Evolutionary conservation across 1,140 invertebrate species (phyloP), one percentile per base, ranked within the genome.

Genomic region (Bombus confusus): DNA sequence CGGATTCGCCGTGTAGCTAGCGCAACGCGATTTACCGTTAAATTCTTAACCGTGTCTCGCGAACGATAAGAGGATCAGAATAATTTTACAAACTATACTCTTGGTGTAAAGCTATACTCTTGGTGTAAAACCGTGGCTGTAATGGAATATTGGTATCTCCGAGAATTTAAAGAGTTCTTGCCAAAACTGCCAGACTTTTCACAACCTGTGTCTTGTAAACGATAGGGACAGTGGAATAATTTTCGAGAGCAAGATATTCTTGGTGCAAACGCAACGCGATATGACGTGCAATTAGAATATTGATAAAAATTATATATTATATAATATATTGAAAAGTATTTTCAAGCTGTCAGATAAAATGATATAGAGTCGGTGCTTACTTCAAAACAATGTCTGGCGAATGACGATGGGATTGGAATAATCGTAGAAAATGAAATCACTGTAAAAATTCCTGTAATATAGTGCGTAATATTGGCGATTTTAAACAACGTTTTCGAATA

Each of bases 21-120:
- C 59, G 34, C 25, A 3, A 77, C 47, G 28, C 47, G 47, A 76
- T 59, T 8, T 39, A 28, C 28, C 52, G 47, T 34, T 59, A 62
- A 62, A 76, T 76, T 76, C 31, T 76, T 76, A 25, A 59, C 52
- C 31, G 31, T 31, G 15, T 62, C 59, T 62, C 59, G 59, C 59
- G 59, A 62, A 4, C 41, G 41, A 10, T 34, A 47, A 43, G 71
- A 28, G 71, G 25, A 41, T 41, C 39, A 8, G 39, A 22, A n/a
- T 72, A 18, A 72, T 73, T 22, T 31, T 47, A 8, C 59, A 62
- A 62, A 62, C 59, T 62, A 52, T 15, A 52, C 47, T 52, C 47
- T 52, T 5, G 47, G 43, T 47, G 43, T 1, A 13, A 47, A 15
- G n/a, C 47, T 52, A 62, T 13, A 62, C 59, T 62, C 12, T 62